phyloP scores from a whole-genome alignment of 2,113 vertebrate genomes.

The Mirounga angustirostris region DNA sequence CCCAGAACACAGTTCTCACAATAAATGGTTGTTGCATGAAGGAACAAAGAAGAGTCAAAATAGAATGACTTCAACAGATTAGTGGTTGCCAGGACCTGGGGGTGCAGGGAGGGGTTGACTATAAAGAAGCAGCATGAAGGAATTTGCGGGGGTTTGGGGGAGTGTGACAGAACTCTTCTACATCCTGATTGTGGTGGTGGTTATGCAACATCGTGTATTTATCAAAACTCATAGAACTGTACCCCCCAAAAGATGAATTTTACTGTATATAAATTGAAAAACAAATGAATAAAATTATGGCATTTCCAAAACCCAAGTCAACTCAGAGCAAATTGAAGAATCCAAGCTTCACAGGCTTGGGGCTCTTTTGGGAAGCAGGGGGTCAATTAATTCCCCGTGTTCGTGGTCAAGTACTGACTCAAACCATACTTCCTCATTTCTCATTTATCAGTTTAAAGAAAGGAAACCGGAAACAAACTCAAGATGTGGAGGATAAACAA shows the following conservation, averaged over 20 bases:
- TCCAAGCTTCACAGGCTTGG: background rate
- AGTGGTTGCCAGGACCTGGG: background rate
- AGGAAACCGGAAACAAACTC: conserved; percentile 73
- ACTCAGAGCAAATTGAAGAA: conserved; percentile 1
- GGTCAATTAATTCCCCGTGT: conserved; percentile 50
- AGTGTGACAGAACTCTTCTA: background rate
- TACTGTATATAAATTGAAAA: conserved; percentile 6
- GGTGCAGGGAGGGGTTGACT: background rate
- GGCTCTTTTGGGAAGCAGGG: background rate
- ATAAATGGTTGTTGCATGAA: background rate
- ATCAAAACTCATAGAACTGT: conserved; percentile 20
- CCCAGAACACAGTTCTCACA: background rate
- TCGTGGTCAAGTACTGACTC: conserved; percentile 69
- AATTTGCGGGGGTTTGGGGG: background rate
- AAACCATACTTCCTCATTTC: conserved; percentile 70
- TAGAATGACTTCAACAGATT: background rate
- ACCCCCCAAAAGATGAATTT: background rate
- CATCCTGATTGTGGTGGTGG: background rate
- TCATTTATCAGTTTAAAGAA: conserved; percentile 63
- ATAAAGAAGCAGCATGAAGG: background rate
- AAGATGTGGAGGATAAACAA: conserved; percentile 77
- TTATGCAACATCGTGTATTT: background rate
- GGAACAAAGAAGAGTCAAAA: background rate
- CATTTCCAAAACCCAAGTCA: conserved; percentile 27
- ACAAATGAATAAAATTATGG: conserved; percentile 6